Evolutionary conservation across 2,797 vertebrate genomes (phyloP), one percentile per base, ranked within the genome.

Genomic region (Eleutherodactylus coqui): DNA sequence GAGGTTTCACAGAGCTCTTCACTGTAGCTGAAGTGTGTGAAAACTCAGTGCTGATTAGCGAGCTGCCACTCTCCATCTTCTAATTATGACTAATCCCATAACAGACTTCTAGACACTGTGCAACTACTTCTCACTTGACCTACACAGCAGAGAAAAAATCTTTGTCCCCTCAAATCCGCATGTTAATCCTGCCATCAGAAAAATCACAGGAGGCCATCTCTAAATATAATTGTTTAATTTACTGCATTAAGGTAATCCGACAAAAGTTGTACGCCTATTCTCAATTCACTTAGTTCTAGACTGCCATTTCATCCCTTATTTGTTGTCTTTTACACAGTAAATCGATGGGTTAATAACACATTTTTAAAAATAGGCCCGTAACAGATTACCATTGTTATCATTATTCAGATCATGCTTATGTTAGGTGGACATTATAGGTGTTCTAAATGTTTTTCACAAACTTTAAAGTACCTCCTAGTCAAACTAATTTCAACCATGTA

Each of bases 81-180:
- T 87, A 87, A 84, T 87, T 87, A 87, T 67, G 86, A 76, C n/a
- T 87, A 87, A 87, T 87, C 82, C 82, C 82, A 80, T 77, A 84
- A 43, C 67, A 87, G 86, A 80, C 76, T 84, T 82, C 32, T 45
- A 87, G 82, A 36, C 81, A 84, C 82, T 84, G 76, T 75, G 75
- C 77, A 75, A 75, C 82, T 87, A 80, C 82, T 75, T 80, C 82
- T 84, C 69, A 75, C 75, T 80, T 87, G 86, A 84, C 86, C 86
- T 84, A 80, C 55, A 73, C 76, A 80, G 75, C 53, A 80, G 75
- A 79, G 73, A 79, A 55, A 76, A 86, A 79, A 75, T 32, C 29
- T 72, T 36, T 87, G 75, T 87, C 86, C 53, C 75, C 49, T 81
- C 32, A 83, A 78, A 77, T 78, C 73, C 62, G 9, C 47, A 41